These are phyloP conservation scores for Tragelaphus buxtoni DNA, from an alignment of 2,113 vertebrate genomes.

Conservation along the genomic window DNA sequence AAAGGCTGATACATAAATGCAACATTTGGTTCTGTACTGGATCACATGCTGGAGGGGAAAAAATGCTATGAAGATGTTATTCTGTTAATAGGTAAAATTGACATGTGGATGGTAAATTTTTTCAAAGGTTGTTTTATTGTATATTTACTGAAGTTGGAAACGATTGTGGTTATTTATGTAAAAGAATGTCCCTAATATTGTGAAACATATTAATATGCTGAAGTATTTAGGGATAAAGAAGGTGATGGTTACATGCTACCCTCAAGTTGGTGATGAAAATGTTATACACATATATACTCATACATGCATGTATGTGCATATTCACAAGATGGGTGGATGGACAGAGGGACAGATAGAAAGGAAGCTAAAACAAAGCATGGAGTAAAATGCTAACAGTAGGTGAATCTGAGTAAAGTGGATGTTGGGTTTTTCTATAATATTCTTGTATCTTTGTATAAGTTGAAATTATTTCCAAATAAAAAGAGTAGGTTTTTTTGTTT, in stretches of 20 bases:
- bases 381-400: neutral
- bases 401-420: neutral
- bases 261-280: neutral
- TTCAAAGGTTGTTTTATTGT: neutral
- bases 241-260: neutral
- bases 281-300: neutral
- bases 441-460: neutral
- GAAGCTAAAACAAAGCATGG: neutral
- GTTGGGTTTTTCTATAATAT: neutral
- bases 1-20: neutral
- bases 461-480: constrained; percentile 10
- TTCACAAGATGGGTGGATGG: neutral
- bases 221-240: neutral
- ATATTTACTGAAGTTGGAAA: neutral
- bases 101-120: neutral
- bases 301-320: too few species aligned
- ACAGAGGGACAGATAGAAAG: neutral
- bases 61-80: neutral
- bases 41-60: neutral
- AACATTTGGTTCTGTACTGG: neutral
- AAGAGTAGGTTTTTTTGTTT: neutral
- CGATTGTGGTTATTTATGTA: neutral
- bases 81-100: neutral
- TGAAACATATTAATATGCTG: neutral
- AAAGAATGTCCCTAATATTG: neutral